Evolutionary conservation across 2,797 vertebrate genomes (phyloP).

Genomic region (Poecile montanus): DNA sequence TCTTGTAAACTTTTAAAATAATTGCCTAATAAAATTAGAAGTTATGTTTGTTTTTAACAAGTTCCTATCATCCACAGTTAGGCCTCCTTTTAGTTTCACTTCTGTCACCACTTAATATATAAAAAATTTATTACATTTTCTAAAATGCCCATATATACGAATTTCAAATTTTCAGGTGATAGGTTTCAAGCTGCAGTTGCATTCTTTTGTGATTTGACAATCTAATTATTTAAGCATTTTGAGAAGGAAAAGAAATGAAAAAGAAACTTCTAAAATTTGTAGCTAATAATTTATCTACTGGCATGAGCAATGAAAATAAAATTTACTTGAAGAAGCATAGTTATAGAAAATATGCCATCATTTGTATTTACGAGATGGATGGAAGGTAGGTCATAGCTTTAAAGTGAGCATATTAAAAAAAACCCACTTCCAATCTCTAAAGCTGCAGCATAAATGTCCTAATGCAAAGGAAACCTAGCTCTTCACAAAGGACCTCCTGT

Average conservation of each 20-base stretch:
- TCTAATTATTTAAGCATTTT: not conserved
- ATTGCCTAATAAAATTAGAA: not conserved
- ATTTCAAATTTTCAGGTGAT: not conserved
- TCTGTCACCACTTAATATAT: not conserved
- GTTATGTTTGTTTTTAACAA: not conserved
- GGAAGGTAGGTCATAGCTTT: not conserved
- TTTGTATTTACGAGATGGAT: not conserved
- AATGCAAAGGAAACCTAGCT: not conserved
- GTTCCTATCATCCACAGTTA: not conserved
- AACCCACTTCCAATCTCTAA: not conserved
- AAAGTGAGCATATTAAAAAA: not conserved
- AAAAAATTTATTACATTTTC: not conserved
- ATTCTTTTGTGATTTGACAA: not conserved
- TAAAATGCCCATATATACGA: not conserved
- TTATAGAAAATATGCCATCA: not conserved
- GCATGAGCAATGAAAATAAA: not conserved
- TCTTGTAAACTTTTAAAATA: not conserved
- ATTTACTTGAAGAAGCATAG: not conserved
- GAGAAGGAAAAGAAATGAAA: not conserved
- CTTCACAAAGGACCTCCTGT: not conserved
- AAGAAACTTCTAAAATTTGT: not conserved
- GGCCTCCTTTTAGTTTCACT: not conserved
- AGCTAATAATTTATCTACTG: not conserved
- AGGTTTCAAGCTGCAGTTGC: not conserved
- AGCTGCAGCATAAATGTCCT: not conserved